Base-by-base conservation (phyloP, 2,113 vertebrate genomes). In the Percopsis transmontana region DNA sequence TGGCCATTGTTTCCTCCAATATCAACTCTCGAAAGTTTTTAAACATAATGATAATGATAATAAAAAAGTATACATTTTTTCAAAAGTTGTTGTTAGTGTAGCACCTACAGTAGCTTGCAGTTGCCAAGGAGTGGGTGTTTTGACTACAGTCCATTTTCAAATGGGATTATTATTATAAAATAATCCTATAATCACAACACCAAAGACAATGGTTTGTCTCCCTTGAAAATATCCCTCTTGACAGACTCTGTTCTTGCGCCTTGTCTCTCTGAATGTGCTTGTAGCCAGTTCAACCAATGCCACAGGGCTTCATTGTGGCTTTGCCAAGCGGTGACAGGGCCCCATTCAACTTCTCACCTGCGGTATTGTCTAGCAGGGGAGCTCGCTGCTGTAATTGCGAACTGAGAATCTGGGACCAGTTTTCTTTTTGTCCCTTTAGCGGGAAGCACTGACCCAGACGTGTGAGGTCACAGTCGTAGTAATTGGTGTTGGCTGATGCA, bases 261-360 rank as follows among this genome's bases (percentile, higher is more conserved):
- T 45, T 12, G 1, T 2, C 11, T 68, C 58, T 66, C 19, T 11
- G 42, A 38, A 2, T 23, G 56, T 48, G 64, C 55, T 45, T 45
- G 59, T 54, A 53, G 57, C 53, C 48, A 1, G 67, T 70, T 66
- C 61, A 64, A 63, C 68, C 45, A 15, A 38, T 71, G 67, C 72
- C 45, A 85, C 74, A 85, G 86, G 73, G 74, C 68, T 62, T 54
- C 74, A 85, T 87, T 90, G 86, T 87, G 67, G 70, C 18, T 44
- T 60, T 83, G 81, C 82, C 76, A 78, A 66, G 24, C 65, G 66
- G 39, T 55, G 66, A 83, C 70, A 63, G 69, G 65, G 67, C 57
- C 62, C 71, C 8, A 54, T 85, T 76, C 78, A 86, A 80, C 87
- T 85, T 89, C 86, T 90, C 87, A 91, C 89, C 89, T 91, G 86